phyloP scores from a whole-genome alignment of 2,797 vertebrate species.

The Phylloscopus collybita region DNA sequence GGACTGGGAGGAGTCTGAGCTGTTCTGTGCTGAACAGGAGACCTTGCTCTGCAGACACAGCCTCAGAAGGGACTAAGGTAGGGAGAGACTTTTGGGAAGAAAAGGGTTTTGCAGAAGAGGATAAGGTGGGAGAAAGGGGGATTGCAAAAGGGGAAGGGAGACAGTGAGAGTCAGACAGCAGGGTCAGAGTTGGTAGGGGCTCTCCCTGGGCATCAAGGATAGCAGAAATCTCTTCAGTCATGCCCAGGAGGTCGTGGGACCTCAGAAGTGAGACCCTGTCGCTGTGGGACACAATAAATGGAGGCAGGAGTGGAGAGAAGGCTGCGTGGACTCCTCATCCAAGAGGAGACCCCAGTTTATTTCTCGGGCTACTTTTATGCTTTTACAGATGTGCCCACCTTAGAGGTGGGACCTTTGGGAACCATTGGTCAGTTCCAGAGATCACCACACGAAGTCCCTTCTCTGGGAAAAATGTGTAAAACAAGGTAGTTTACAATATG shows the following conservation, averaged over 20 bases:
- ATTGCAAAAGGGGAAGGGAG: neutral
- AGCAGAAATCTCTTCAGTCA: neutral
- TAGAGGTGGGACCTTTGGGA: too few relatives aligned
- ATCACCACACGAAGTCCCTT: too few relatives aligned
- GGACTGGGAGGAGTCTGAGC: neutral
- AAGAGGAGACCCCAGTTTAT: too few relatives aligned
- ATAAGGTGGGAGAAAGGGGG: neutral
- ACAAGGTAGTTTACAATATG: too few relatives aligned
- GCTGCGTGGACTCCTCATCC: too few relatives aligned
- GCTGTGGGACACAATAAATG: too few relatives aligned
- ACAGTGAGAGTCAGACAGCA: neutral
- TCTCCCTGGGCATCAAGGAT: neutral
- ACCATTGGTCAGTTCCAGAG: too few relatives aligned
- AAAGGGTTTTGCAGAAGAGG: neutral
- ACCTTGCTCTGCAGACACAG: neutral
- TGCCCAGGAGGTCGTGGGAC: neutral
- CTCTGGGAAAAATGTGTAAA: too few relatives aligned
- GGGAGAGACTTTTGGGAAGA: neutral
- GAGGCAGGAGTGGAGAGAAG: too few relatives aligned
- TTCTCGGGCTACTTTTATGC: too few relatives aligned
- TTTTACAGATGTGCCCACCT: too few relatives aligned
- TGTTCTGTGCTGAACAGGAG: neutral
- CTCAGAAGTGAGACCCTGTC: neutral
- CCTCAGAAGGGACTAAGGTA: neutral
- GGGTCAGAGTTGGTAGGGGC: neutral